Evolutionary conservation across 1,140 invertebrate genomes (phyloP).

Genomic region (Tetramorium simillimum): DNA sequence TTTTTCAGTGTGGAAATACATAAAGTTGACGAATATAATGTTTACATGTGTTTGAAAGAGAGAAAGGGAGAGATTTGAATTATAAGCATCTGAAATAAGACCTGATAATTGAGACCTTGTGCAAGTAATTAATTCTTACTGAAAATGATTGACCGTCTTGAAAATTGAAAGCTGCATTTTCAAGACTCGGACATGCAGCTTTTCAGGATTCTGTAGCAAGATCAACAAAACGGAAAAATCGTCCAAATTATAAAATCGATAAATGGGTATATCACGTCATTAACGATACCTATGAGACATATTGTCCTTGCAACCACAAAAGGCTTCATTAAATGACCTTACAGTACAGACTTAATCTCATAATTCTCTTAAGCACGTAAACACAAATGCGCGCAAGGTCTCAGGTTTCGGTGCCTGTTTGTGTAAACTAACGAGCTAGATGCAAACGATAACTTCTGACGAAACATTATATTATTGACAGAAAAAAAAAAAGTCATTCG

Average conservation of each 20-base stretch:
- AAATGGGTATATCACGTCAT: slow-evolving; percentile 5
- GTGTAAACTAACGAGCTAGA: not conserved
- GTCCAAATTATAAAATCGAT: slow-evolving; percentile 4
- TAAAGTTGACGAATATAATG: not conserved
- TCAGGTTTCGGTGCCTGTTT: not conserved
- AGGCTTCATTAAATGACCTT: slow-evolving; percentile 51
- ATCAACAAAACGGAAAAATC: not conserved
- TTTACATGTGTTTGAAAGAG: not conserved
- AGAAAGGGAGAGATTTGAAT: not conserved
- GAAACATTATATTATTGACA: not conserved
- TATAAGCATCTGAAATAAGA: not conserved
- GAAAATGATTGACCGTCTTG: not conserved
- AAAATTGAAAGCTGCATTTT: not conserved
- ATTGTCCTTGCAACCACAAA: slow-evolving; percentile 33
- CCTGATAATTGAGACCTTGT: too few species aligned
- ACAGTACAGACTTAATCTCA: slow-evolving; percentile 16
- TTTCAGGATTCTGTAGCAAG: not conserved
- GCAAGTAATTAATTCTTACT: too few species aligned
- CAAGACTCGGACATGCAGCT: not conserved
- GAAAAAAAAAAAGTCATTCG: not conserved
- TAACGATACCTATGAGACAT: slow-evolving; percentile 21
- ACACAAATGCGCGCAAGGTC: not conserved
- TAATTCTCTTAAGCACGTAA: slow-evolving; percentile 48
- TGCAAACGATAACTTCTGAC: not conserved
- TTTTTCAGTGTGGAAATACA: not conserved